A percentile compares a stretch with the other conserved stretches of the same genome.
Conservation (phyloP, 2,888 invertebrate genomes). For the Ceriagrion tenellum region DNA sequence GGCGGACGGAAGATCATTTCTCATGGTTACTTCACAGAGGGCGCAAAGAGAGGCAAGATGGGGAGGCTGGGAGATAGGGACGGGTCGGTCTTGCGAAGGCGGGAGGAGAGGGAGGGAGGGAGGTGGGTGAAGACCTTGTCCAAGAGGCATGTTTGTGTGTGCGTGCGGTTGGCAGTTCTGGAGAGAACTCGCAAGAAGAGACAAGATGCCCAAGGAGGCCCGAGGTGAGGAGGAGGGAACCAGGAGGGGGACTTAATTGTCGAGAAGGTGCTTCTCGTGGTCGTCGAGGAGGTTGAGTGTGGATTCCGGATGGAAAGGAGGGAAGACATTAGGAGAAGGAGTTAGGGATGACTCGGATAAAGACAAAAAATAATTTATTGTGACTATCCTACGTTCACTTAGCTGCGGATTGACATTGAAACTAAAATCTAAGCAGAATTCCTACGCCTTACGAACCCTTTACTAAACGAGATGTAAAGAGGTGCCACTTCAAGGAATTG, state of each 20-base stretch:
- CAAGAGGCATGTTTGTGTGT: background rate
- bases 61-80: background rate
- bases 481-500: too few species aligned
- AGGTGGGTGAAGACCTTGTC: background rate
- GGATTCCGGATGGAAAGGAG: background rate
- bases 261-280: background rate
- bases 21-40: background rate
- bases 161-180: background rate
- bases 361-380: background rate
- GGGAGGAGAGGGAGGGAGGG: background rate
- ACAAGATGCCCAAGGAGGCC: background rate
- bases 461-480: too few species aligned
- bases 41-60: background rate
- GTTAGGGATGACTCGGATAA: background rate
- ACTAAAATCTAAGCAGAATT: too few species aligned
- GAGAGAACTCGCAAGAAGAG: background rate
- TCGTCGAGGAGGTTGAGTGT: background rate
- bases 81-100: background rate
- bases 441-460: too few species aligned
- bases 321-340: background rate
- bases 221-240: background rate
- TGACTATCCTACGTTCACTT: background rate
- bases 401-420: too few species aligned
- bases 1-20: conserved; percentile 30
- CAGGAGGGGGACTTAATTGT: background rate